Evolutionary conservation across 2,797 vertebrate genomes (phyloP), one percentile per base, ranked within the genome.

Genomic region (Sternotherus odoratus): DNA sequence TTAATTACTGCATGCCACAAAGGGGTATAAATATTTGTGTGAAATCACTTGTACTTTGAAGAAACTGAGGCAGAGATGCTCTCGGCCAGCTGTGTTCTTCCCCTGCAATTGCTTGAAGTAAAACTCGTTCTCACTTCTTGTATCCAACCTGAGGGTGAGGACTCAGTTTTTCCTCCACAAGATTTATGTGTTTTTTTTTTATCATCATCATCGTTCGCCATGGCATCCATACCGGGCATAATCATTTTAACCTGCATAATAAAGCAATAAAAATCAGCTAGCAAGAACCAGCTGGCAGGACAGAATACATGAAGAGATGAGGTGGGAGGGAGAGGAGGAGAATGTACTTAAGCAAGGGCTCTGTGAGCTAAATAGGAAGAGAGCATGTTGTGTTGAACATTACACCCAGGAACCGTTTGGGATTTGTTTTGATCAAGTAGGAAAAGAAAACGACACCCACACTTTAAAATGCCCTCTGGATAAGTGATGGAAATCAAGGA

Each of bases 191-290:
- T 9, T 36, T 66, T 36, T n/a, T 72, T 66, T n/a, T 36, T 66
- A 21, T 19, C 15, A 57, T 19, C 15, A 36, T 10, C 33, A 8
- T 69, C 49, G 12, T 8, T 8, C 0, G 0, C 79, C 90, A 11
- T 16, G 16, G 26, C 4, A 16, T 54, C 28, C 26, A 6, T 33
- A 57, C 12, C 6, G 43, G 36, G 26, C 72, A 77, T 43, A 46
- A 57, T 79, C 53, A 3, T 19, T 30, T 77, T 84, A 1, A 50
- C 4, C 30, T 82, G 26, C 6, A 15, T 36, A 30, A 69, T 0
- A 69, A 39, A 12, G 11, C 19, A 80, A 19, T 10, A 86, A 49
- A 1, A 28, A 5, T 75, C 79, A 16, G 54, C 2, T 23, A 51
- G 54, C 53, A 57, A 57, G 33, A 15, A 7, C 19, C 63, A 24